Evolutionary conservation across 1,140 invertebrate genomes (phyloP), one percentile per base, ranked within the genome.

Genomic region (Pseudomyrmex flavicornis): DNA sequence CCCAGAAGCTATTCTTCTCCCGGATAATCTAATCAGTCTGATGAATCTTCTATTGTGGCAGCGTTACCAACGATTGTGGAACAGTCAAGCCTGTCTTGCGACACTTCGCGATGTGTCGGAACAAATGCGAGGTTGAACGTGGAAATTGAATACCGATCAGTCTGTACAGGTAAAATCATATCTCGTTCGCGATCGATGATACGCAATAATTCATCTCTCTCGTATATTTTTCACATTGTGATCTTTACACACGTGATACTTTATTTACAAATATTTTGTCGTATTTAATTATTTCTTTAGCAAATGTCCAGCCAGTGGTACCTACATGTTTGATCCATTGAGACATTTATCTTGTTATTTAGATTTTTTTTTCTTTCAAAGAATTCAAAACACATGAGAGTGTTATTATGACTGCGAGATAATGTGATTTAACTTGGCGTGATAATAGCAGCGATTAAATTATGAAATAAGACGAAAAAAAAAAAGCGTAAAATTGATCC

Each of bases 11-110:
- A 13, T 26, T 22, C 59, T 17, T 17, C 69, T 48, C 4, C 26
- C 35, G 35, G 70, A 44, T 44, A 9, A 82, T 75, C 48, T 54
- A 75, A 82, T 82, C 70, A 70, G 62, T 63, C 13, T 20, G 79
- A 82, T 63, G 61, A 82, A 75, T 82, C 75, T 75, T 63, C 26
- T 48, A 74, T 17, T 4, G 35, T 20, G 35, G 8, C 22, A 58
- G n/a, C 22, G n/a, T 62, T 61, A 1, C 4, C 50, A 22, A 9
- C 58, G 46, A 52, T 58, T 35, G 61, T 74, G 62, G 46, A 74
- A 74, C 75, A 75, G 74, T 74, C 66, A 17, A 82, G 35, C 46
- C 35, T 7, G 35, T 44, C 59, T 46, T 54, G 46, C 12, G 69
- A 79, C 15, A 13, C 10, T 52, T n/a, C 15, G 69, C 46, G 22